phyloP scores from a whole-genome alignment of 2,797 vertebrate species.

The Sorex maritimensis region DNA sequence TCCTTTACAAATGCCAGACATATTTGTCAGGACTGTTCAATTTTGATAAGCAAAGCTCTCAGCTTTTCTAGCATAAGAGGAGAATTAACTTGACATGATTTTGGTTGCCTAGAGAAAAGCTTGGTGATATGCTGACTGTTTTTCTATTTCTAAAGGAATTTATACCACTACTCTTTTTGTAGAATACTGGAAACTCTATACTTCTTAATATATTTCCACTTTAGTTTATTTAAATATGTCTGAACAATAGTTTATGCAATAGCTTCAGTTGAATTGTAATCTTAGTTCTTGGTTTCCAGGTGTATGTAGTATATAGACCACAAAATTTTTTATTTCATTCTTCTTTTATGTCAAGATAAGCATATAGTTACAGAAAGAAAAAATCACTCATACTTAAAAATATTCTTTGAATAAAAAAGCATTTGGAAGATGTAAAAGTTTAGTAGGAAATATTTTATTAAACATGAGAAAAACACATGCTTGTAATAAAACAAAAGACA shows the following conservation, averaged over 20 bases:
- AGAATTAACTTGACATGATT: slow-evolving; percentile 18
- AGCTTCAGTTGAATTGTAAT: neutral
- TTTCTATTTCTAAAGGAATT: slow-evolving; percentile 50
- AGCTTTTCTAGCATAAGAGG: slow-evolving; percentile 5
- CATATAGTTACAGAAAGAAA: neutral
- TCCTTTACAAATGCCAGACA: neutral
- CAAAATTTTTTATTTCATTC: neutral
- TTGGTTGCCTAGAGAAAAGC: slow-evolving; percentile 72
- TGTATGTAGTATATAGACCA: fast-evolving
- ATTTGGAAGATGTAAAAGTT: too few relatives aligned
- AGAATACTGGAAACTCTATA: neutral
- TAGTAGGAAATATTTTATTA: too few relatives aligned
- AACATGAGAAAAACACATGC: too few relatives aligned
- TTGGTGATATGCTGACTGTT: slow-evolving; percentile 25
- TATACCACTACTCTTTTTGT: slow-evolving; percentile 5
- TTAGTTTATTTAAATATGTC: neutral
- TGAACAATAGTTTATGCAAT: fast-evolving
- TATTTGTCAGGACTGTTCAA: slow-evolving; percentile 22
- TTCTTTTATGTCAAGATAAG: neutral
- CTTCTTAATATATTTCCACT: neutral
- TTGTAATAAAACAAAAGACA: too few relatives aligned
- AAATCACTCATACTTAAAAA: neutral
- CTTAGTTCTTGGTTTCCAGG: neutral
- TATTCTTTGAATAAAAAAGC: slow-evolving; percentile 6
- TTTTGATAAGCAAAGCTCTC: slow-evolving; percentile 57